phyloP scores from a whole-genome alignment of 2,797 vertebrate genomes.

The Hydrocynus forskahlii region DNA sequence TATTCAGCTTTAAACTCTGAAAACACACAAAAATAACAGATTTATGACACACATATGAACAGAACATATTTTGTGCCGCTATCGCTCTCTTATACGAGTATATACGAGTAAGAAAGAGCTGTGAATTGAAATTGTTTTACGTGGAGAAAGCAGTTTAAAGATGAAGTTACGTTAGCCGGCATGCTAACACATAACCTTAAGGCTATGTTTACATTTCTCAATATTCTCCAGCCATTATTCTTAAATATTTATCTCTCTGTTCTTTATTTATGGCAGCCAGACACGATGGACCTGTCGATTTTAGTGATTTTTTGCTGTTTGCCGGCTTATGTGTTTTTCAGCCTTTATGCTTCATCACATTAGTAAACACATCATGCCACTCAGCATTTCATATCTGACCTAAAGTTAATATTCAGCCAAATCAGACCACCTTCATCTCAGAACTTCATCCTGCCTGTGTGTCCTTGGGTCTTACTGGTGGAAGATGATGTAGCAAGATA shows the following conservation, averaged over 20 bases:
- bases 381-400: too few relatives aligned
- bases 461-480: neutral
- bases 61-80: too few relatives aligned
- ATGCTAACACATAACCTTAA: neutral
- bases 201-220: neutral
- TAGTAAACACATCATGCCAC: too few relatives aligned
- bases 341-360: neutral
- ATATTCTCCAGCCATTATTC: neutral
- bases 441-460: neutral
- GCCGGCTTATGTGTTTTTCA: neutral
- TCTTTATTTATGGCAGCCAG: neutral
- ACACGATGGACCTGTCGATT: neutral
- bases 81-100: too few relatives aligned
- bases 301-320: neutral
- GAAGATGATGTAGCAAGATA: neutral
- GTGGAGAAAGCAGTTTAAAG: neutral
- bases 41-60: too few relatives aligned
- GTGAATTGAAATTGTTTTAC: neutral
- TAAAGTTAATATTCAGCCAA: neutral
- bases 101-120: too few relatives aligned
- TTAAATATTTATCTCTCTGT: neutral
- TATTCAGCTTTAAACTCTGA: neutral
- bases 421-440: neutral
- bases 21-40: neutral
- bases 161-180: neutral